Conservation (phyloP, 2,797 vertebrate genomes). For the Xerus rutilus region DNA sequence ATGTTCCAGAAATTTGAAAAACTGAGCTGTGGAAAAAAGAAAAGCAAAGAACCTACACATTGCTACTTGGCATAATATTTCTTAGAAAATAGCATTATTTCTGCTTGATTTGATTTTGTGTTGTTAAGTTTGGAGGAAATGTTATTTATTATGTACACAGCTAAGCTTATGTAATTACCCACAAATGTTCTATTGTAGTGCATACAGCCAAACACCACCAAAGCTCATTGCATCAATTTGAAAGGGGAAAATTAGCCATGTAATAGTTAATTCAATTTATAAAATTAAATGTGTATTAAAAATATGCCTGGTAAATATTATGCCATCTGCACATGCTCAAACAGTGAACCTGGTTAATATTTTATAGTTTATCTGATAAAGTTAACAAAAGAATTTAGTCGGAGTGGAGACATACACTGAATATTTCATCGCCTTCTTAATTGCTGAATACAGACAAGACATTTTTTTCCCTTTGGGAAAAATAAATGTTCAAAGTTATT, state of each 20-base stretch:
- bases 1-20: constrained; percentile 61
- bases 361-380: constrained; percentile 89
- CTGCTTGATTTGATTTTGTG: constrained; percentile 77
- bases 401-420: constrained; percentile 86
- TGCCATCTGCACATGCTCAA: constrained; percentile 85
- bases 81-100: constrained; percentile 82
- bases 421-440: constrained; percentile 90
- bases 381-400: constrained; percentile 90
- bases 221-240: constrained; percentile 67
- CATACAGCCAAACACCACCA: constrained; percentile 56
- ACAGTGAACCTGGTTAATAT: constrained; percentile 86
- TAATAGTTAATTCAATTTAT: constrained; percentile 74
- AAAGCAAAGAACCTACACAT: constrained; percentile 13
- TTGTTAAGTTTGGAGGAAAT: constrained; percentile 73
- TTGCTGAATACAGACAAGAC: constrained; percentile 87
- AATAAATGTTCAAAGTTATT: constrained; percentile 89
- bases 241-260: constrained; percentile 68
- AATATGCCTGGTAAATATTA: constrained; percentile 84
- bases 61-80: constrained; percentile 49
- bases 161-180: constrained; percentile 72
- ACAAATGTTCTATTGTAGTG: constrained; percentile 35
- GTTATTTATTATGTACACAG: constrained; percentile 70
- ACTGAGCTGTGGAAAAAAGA: constrained; percentile 48
- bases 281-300: constrained; percentile 82
- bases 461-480: constrained; percentile 86